Conservation (phyloP, 2,797 vertebrate genomes). For the Amphiprion clarkii region DNA sequence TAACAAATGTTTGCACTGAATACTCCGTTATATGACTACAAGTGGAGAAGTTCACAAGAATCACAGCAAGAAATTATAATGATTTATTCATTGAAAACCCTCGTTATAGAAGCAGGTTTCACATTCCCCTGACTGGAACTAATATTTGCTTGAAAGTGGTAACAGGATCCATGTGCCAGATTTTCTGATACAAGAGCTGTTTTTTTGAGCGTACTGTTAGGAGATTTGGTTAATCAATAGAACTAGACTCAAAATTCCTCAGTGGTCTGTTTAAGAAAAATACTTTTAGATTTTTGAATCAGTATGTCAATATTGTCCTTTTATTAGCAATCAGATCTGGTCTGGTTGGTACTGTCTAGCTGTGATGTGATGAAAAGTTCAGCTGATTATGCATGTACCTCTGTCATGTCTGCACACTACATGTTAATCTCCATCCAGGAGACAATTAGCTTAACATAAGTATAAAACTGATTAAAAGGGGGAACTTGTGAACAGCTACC, state of each 20-base stretch:
- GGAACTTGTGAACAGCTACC: no score
- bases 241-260: not conserved
- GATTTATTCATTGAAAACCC: not conserved
- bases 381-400: not conserved
- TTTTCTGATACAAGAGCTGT: constrained; percentile 8
- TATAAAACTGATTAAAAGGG: not conserved
- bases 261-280: not conserved
- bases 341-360: not conserved
- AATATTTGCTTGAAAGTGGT: constrained; percentile 7
- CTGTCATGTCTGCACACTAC: not conserved
- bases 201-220: not conserved
- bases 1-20: constrained; percentile 12
- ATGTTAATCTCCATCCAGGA: not conserved
- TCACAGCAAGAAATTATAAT: not conserved
- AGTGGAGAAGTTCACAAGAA: not conserved
- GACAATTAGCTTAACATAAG: not conserved
- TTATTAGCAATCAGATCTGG: not conserved
- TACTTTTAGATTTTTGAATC: not conserved
- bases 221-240: not conserved
- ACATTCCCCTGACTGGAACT: constrained; percentile 11
- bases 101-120: constrained; percentile 4
- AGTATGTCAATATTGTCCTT: not conserved
- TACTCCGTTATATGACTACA: not conserved
- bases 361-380: not conserved
- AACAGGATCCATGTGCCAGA: not conserved